phyloP scores from a whole-genome alignment of 2,888 invertebrate genomes.

The Conomelus anceps region DNA sequence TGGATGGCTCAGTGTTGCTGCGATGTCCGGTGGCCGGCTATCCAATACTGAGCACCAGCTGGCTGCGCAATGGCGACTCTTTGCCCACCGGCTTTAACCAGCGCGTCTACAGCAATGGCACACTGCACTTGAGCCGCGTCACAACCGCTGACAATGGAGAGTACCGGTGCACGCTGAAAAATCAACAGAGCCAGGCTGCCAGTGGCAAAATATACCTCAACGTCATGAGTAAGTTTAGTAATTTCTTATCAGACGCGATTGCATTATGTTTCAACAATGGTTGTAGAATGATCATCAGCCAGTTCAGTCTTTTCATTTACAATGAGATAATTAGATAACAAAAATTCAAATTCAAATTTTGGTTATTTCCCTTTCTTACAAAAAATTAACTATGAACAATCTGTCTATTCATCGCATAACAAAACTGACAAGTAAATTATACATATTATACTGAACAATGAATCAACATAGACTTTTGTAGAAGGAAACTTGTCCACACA shows the following conservation, averaged over 20 bases:
- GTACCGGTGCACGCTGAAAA: conserved; percentile 45
- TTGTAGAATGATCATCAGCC: too few species aligned
- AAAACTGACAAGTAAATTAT: too few species aligned
- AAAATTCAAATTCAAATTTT: too few species aligned
- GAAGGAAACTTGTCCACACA: too few species aligned
- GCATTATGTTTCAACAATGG: too few species aligned
- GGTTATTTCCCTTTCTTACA: too few species aligned
- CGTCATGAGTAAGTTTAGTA: conserved; percentile 43
- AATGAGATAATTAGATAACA: too few species aligned
- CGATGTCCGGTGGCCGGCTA: conserved; percentile 49
- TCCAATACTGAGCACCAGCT: conserved; percentile 45
- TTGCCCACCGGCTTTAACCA: conserved; percentile 43
- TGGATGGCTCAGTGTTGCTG: conserved; percentile 44
- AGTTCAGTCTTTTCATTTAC: too few species aligned
- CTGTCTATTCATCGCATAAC: too few species aligned
- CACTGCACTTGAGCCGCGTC: conserved; percentile 43
- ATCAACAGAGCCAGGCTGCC: conserved; percentile 43
- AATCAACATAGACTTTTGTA: too few species aligned
- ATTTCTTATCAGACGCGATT: conserved; percentile 20
- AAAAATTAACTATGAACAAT: too few species aligned
- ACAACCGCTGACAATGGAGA: conserved; percentile 44
- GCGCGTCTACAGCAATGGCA: conserved; percentile 43
- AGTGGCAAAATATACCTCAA: conserved; percentile 42
- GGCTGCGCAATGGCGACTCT: conserved; percentile 44
- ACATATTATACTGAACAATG: too few species aligned